A percentile compares a stretch with the other conserved stretches of the same genome.
phyloP scores from a whole-genome alignment of 2,888 invertebrate genomes.

The Protula sp. region DNA sequence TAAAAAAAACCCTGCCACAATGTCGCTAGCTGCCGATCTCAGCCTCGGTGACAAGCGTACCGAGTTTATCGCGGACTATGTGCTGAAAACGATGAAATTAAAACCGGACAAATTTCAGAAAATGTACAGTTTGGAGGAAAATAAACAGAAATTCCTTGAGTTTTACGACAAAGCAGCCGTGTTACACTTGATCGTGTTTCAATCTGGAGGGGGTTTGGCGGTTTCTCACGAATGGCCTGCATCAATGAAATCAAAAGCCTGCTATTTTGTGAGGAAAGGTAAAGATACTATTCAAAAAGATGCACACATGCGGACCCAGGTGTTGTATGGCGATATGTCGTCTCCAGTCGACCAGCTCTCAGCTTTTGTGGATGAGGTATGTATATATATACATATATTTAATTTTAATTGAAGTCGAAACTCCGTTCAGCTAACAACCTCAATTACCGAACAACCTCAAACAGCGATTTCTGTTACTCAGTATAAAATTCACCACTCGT shows the following conservation, averaged over 20 bases:
- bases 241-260: constrained; percentile 58
- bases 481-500: no score
- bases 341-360: constrained; percentile 86
- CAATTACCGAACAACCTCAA: no score
- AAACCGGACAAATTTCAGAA: constrained; percentile 92
- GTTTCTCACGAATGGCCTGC: constrained; percentile 80
- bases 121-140: constrained; percentile 58
- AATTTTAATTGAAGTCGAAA: no score
- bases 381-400: background rate
- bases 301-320: constrained; percentile 60
- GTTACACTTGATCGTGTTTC: constrained; percentile 34
- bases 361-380: constrained; percentile 79
- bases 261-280: constrained; percentile 73
- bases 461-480: no score
- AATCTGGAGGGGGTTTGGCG: constrained; percentile 58
- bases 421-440: no score
- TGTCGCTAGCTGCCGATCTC: constrained; percentile 30
- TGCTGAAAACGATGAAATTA: constrained; percentile 64
- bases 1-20: no score
- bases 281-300: constrained; percentile 63
- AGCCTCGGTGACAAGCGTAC: constrained; percentile 65
- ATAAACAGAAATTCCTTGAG: constrained; percentile 44
- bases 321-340: constrained; percentile 80
- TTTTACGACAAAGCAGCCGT: constrained; percentile 51
- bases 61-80: constrained; percentile 75